phyloP scores from a whole-genome alignment of 2,888 invertebrate species.

The Sphaerophoria rueppellii region DNA sequence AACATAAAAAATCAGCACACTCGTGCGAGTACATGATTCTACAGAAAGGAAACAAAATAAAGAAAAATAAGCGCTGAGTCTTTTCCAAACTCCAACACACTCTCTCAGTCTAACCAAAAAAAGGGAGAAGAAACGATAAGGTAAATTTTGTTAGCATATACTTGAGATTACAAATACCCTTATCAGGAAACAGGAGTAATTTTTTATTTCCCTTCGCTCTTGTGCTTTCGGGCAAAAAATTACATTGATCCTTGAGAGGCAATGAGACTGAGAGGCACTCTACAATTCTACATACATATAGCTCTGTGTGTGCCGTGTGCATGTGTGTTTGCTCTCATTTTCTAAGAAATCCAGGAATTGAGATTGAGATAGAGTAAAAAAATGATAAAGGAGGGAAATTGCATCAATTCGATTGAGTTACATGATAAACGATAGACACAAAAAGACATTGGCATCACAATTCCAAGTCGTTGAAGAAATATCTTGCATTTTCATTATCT shows the following conservation, averaged over 20 bases:
- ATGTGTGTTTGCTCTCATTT: not conserved
- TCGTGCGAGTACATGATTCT: not conserved
- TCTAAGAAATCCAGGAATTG: not conserved
- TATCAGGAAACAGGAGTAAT: conserved; percentile 53
- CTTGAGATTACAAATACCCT: conserved; percentile 54
- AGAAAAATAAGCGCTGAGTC: conserved; percentile 9
- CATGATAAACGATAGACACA: conserved; percentile 16
- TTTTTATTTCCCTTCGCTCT: conserved; percentile 29
- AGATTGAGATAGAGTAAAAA: conserved; percentile 1
- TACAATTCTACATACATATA: not conserved
- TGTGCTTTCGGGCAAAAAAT: conserved; percentile 26
- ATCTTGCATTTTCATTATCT: too few relatives aligned
- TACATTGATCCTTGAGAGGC: conserved; percentile 28
- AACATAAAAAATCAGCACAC: not conserved
- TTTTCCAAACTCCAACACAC: not conserved
- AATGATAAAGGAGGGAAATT: conserved; percentile 43
- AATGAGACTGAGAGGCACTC: not conserved
- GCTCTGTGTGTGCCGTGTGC: not conserved
- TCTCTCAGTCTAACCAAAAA: not conserved
- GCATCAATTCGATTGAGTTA: conserved; percentile 50
- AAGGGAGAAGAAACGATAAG: not conserved
- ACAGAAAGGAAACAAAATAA: conserved; percentile 1
- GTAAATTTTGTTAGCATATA: conserved; percentile 49
- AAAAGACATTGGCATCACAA: not conserved
- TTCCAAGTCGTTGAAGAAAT: not conserved